phyloP scores from a whole-genome alignment of 2,888 invertebrate species.

The Coenonympha arcania region DNA sequence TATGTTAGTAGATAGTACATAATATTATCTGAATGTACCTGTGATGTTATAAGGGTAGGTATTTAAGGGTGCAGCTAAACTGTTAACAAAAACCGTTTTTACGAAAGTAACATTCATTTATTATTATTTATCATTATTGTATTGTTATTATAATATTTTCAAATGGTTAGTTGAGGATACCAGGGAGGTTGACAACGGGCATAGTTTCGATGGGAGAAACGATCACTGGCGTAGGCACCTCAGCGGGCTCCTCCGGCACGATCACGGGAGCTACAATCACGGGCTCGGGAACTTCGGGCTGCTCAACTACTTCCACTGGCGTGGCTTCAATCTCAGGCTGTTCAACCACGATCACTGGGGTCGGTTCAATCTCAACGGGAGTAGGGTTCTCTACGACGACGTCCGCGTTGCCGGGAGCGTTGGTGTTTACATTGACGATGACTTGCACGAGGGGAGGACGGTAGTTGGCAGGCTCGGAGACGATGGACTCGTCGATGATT shows the following conservation, averaged over 20 bases:
- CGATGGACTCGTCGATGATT: conserved; percentile 25
- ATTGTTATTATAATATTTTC: too few species aligned
- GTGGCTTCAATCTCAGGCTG: conserved; percentile 26
- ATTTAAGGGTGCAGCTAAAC: too few species aligned
- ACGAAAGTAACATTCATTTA: too few species aligned
- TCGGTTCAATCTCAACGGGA: background rate
- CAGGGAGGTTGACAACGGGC: conserved; percentile 17
- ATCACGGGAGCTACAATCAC: conserved; percentile 15
- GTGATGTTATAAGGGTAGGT: too few species aligned
- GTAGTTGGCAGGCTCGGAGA: conserved; percentile 5
- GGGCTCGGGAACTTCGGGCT: conserved; percentile 18
- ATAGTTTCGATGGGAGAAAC: conserved; percentile 8
- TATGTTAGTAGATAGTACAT: too few species aligned
- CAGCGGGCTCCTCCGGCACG: conserved; percentile 11
- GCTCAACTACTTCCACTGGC: conserved; percentile 23
- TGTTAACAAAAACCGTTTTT: too few species aligned
- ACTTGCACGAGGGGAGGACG: conserved; percentile 26
- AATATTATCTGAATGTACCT: too few species aligned
- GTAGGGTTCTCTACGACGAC: conserved; percentile 6
- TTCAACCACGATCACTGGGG: conserved; percentile 3
- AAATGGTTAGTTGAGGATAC: conserved; percentile 13
- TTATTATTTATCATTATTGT: too few species aligned
- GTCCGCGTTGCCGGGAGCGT: conserved; percentile 9
- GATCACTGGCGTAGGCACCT: conserved; percentile 7
- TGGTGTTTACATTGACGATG: conserved; percentile 27